A percentile compares a stretch with the other conserved stretches of the same genome.
Conservation (phyloP, 2,113 vertebrate species). For the Neopipo cinnamomea region DNA sequence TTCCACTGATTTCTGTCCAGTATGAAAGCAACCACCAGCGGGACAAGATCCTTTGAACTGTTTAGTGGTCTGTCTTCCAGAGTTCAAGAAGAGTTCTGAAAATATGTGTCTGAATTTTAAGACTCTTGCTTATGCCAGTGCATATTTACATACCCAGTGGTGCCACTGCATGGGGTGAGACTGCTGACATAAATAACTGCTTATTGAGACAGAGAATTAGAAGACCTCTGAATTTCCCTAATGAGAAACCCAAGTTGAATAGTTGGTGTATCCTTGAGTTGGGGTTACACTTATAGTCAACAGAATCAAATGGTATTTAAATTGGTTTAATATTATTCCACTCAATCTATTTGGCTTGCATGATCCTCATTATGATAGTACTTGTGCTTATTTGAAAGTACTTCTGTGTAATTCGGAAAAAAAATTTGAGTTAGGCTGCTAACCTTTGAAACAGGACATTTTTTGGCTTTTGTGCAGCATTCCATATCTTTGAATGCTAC, state of each 20-base stretch:
- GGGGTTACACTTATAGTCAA: neutral
- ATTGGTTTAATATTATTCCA: neutral
- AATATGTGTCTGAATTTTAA: neutral
- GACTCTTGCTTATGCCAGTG: neutral
- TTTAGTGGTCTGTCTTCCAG: constrained; percentile 9
- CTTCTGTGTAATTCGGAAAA: neutral
- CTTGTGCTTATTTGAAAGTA: neutral
- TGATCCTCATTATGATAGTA: neutral
- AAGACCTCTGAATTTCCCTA: neutral
- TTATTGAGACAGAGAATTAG: neutral
- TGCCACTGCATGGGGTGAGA: neutral
- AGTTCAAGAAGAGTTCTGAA: constrained; percentile 22
- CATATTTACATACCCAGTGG: neutral
- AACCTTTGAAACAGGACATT: neutral
- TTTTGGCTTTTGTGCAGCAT: neutral
- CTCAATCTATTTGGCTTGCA: neutral
- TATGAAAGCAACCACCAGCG: neutral
- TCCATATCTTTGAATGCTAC: neutral
- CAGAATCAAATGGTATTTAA: neutral
- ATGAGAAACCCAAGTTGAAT: neutral
- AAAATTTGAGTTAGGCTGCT: neutral
- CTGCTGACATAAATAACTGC: neutral
- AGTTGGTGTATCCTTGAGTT: neutral
- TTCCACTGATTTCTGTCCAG: neutral
- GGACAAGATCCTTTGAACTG: neutral